Evolutionary conservation across 2,797 vertebrate genomes (phyloP), one percentile per base, ranked within the genome.

Genomic region (Hapalemur alaotrensis): DNA sequence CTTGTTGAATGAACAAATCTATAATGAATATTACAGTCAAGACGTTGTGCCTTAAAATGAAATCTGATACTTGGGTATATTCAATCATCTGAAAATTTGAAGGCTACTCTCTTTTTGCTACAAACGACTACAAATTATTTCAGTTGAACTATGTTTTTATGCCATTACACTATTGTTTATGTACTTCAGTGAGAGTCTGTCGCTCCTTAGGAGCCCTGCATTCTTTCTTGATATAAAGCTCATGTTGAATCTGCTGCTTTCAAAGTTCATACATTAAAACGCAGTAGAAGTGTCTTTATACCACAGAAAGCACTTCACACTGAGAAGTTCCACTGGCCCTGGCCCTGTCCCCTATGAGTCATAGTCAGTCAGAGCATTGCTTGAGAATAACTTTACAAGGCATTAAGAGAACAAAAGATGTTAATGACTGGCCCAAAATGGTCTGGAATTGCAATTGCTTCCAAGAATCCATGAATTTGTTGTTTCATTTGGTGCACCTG

Each of bases 341-440:
- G 48, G 61, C 82, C 76, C 63, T 63, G 46, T 86, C 81, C 63
- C 69, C 87, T 61, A 5, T 96, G 96, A 96, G 73, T 97, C 91
- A 96, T 35, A 90, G 46, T 84, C 75, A 54, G 48, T 54, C 48
- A 50, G 59, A 95, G 54, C 57, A 35, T 25, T 84, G 70, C 65
- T 93, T 78, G 61, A 90, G 43, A 96, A 93, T 96, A 65, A 89
- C 41, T 91, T 96, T 94, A 93, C 38, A 94, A 96, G 63, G 80
- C 43, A 95, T 93, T 80, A 67, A 84, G 83, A 93, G 63, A 95
- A 93, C 91, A 92, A 72, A 69, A 88, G 52, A 59, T 54, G 85
- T 93, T 94, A 85, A 89, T 75, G 75, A 59, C 52, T 52, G 72
- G 23, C 32, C 73, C 67, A 7, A 67, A 89, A 63, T 63, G 35